A percentile compares a stretch with the other conserved stretches of the same genome.
Evolutionary conservation across 2,113 vertebrate species (phyloP).

Genomic region (Copsychus sechellarum): DNA sequence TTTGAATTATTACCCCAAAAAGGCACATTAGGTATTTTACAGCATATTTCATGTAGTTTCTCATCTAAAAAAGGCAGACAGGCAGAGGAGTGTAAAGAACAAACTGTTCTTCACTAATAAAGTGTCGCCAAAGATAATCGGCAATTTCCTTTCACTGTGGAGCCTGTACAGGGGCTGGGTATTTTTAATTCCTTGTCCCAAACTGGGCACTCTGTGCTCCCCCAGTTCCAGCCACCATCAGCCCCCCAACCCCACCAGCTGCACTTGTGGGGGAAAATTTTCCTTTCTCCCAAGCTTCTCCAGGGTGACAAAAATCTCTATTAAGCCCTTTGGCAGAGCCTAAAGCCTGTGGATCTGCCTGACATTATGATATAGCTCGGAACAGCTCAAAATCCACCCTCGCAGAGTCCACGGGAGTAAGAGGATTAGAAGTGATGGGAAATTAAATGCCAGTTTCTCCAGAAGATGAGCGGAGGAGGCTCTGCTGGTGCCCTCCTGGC

Average conservation of each 20-base stretch:
- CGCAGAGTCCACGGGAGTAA: conserved; percentile 20
- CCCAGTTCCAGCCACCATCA: not conserved
- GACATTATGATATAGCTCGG: not conserved
- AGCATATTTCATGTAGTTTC: conserved; percentile 5
- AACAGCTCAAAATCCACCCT: conserved; percentile 30
- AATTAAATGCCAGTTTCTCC: conserved; percentile 21
- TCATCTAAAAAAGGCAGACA: conserved; percentile 33
- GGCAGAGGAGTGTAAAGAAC: conserved; percentile 15
- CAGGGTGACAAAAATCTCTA: not conserved
- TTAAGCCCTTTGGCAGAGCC: not conserved
- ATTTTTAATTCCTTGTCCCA: not conserved
- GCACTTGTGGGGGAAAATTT: not conserved
- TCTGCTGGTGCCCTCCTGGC: not conserved
- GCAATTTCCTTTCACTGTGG: not conserved
- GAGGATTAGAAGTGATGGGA: conserved; percentile 29
- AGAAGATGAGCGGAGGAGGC: not conserved
- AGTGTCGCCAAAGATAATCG: not conserved
- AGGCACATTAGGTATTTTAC: conserved; percentile 47
- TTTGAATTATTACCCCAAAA: conserved; percentile 41
- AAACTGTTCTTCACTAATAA: conserved; percentile 44
- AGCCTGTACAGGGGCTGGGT: not conserved
- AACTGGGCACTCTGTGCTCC: not conserved
- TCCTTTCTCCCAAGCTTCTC: not conserved
- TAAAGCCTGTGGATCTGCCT: not conserved
- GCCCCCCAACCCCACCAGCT: not conserved